Base-by-base conservation (phyloP, 1,140 invertebrate genomes). In the Microplitis demolitor region DNA sequence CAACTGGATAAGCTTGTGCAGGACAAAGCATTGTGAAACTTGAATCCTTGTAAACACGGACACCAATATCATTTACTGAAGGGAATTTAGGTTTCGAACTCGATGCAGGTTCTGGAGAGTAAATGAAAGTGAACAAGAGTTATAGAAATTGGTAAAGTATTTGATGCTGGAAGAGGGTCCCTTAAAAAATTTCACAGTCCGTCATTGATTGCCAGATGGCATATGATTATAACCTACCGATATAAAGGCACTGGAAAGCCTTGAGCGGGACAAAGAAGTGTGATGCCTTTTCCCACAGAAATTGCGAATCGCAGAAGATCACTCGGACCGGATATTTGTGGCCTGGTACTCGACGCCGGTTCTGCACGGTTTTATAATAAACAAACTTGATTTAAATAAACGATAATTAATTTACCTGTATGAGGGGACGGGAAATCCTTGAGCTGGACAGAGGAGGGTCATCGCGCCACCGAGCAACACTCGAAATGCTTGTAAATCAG, bases 1-100 rank as follows among this genome's bases (percentile, higher is more conserved):
- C 91, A 64, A 91, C 87, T 73, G 91, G 91, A 80, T 89, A 92
- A 34, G 90, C 90, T 84, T 91, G 90, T 77, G 90, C 91, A 77
- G 89, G 90, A 85, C 88, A 91, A 78, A 90, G 87, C 82, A 89
- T 85, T 75, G 83, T 90, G 79, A 90, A 86, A 73, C 87, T 89
- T 77, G 82, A 81, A 74, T 63, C 79, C 81, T 78, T 79, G 53
- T 74, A 74, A 74, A 77, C 74, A 24, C 81, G 78, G 60, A 83
- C 74, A 62, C 81, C 81, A 66, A 83, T 78, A 69, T 83, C 81
- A 76, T 83, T 83, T 68, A 82, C 79, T 34, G 81, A 83, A 69
- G 81, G 81, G 71, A 83, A 82, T 73, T 78, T 80, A 63, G 82
- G 82, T 71, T 80, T 82, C 37, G 77, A 78, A 74, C 82, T 83